A percentile compares a stretch with the other conserved stretches of the same genome.
phyloP scores from a whole-genome alignment of 2,113 vertebrate species.

The Acrocephalus arundinaceus region DNA sequence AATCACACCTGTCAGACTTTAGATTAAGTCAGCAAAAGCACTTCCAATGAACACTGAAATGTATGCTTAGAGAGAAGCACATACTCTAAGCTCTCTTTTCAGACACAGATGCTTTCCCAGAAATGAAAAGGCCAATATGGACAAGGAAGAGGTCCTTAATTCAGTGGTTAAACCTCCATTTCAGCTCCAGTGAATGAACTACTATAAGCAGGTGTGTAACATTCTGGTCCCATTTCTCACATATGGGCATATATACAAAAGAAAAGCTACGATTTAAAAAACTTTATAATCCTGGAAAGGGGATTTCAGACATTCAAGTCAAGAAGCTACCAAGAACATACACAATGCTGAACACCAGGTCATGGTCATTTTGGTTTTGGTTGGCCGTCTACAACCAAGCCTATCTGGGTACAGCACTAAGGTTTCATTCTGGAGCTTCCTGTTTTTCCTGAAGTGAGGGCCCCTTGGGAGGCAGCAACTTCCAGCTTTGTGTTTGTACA shows the following conservation, averaged over 20 bases:
- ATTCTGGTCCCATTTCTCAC: not conserved
- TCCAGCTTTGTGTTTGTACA: not conserved
- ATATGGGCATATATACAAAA: not conserved
- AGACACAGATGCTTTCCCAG: not conserved
- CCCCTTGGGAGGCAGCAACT: not conserved
- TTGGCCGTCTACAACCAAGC: not conserved
- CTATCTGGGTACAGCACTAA: not conserved
- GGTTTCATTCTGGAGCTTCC: not conserved
- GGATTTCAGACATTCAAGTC: not conserved
- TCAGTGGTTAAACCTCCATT: not conserved
- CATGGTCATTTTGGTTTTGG: not conserved
- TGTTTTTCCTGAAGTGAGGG: not conserved
- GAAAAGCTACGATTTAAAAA: not conserved
- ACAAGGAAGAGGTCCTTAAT: not conserved
- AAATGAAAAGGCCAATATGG: not conserved
- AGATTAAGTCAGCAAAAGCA: conserved; percentile 18
- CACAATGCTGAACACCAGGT: not conserved
- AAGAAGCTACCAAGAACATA: not conserved
- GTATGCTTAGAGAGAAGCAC: not conserved
- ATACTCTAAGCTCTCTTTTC: not conserved
- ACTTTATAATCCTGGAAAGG: not conserved
- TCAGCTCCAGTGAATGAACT: not conserved
- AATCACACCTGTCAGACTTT: not conserved
- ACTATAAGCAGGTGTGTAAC: not conserved
- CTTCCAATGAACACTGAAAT: not conserved